A percentile compares a stretch with the other conserved stretches of the same genome.
These are phyloP conservation scores for Achroia grisella DNA, from an alignment of 1,140 invertebrate genomes.

Conservation along the genomic window DNA sequence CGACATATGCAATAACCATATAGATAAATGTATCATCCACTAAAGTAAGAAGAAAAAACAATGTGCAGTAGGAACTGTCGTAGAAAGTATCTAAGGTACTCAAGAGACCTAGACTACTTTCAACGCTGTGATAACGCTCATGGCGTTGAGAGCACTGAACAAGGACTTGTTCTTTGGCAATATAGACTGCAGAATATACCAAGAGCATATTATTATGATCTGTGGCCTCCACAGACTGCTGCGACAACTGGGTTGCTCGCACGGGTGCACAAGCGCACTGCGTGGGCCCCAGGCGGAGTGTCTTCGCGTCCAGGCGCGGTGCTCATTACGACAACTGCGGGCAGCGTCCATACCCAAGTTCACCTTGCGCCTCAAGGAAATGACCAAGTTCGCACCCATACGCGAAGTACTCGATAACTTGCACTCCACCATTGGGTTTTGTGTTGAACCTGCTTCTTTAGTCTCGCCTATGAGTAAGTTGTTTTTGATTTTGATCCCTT, in stretches of 20 bases:
- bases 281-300: conserved; percentile 93
- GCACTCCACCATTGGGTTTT: conserved; percentile 96
- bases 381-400: conserved; percentile 84
- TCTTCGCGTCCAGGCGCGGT: conserved; percentile 89
- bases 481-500: neutral
- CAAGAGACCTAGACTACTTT: no score
- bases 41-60: no score
- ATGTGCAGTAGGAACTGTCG: no score
- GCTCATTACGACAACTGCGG: conserved; percentile 85
- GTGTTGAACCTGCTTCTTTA: conserved; percentile 88
- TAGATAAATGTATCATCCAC: no score
- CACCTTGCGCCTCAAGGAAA: conserved; percentile 85
- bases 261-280: conserved; percentile 85
- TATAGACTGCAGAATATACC: no score
- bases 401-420: conserved; percentile 93
- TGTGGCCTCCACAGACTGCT: conserved; percentile 78
- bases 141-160: no score
- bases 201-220: no score
- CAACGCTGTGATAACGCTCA: no score
- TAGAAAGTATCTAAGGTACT: no score
- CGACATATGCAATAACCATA: no score
- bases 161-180: no score
- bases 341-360: conserved; percentile 81
- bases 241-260: conserved; percentile 91
- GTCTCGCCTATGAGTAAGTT: conserved; percentile 90